Conservation (phyloP, 2,888 invertebrate genomes). For the Masnerella sp. region DNA sequence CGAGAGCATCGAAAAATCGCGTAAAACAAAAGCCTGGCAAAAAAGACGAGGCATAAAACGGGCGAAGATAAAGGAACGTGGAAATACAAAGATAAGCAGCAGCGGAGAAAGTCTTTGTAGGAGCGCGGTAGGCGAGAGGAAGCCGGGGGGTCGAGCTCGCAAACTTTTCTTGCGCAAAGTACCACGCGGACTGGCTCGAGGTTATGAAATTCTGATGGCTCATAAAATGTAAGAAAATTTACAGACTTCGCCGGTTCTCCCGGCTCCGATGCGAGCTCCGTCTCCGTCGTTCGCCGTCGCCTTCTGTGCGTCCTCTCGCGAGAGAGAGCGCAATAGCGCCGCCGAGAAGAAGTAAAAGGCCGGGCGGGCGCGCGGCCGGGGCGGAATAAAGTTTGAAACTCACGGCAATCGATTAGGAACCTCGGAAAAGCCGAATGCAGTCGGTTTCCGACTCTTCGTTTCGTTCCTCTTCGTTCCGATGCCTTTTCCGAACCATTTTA, state of each 20-base stretch:
- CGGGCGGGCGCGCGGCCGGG: slow-evolving; percentile 55
- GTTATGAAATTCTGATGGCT: slow-evolving; percentile 78
- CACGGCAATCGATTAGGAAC: slow-evolving; percentile 74
- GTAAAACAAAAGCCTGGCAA: slow-evolving; percentile 15
- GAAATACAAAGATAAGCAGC: slow-evolving; percentile 54
- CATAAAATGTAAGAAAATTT: slow-evolving; percentile 79
- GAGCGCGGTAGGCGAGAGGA: slow-evolving; percentile 55
- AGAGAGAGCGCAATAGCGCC: slow-evolving; percentile 9
- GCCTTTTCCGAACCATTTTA: slow-evolving; percentile 31
- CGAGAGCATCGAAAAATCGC: slow-evolving; percentile 19
- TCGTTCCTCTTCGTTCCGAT: slow-evolving; percentile 46
- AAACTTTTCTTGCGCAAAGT: slow-evolving; percentile 78
- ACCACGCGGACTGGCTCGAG: slow-evolving; percentile 78
- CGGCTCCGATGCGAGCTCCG: slow-evolving; percentile 60
- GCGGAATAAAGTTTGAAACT: slow-evolving; percentile 74
- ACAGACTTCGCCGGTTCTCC: slow-evolving; percentile 74
- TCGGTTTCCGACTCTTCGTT: slow-evolving; percentile 57
- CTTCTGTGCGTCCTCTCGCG: slow-evolving; percentile 59
- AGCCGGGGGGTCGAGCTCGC: slow-evolving; percentile 65
- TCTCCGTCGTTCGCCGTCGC: slow-evolving; percentile 60
- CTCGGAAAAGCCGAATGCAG: slow-evolving; percentile 68
- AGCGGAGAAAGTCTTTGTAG: slow-evolving; percentile 54
- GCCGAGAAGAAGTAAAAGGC: slow-evolving; percentile 57
- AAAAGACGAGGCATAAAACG: slow-evolving; percentile 29
- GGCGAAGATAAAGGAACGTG: slow-evolving; percentile 46